phyloP scores from a whole-genome alignment of 1,140 invertebrate genomes.

The Brachionus manjavacas region DNA sequence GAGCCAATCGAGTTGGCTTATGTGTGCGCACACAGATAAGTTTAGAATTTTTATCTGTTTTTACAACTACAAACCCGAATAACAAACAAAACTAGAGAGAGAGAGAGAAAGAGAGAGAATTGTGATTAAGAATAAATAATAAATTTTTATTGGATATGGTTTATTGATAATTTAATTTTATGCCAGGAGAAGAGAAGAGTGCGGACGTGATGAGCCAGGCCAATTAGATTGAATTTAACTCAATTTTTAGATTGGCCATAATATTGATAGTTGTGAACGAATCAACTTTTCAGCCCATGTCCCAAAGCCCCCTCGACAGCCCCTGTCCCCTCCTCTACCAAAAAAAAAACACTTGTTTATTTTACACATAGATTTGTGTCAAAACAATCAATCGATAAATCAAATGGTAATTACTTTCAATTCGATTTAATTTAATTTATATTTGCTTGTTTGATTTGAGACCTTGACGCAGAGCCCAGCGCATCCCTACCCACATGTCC shows the following conservation, averaged over 20 bases:
- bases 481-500: too few relatives aligned
- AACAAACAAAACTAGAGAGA: not conserved
- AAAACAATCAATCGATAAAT: constrained; percentile 24
- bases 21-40: not conserved
- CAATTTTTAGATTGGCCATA: not conserved
- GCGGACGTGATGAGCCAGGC: not conserved
- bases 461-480: too few relatives aligned
- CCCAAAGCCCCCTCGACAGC: too few relatives aligned
- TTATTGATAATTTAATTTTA: constrained; percentile 36
- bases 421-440: not conserved
- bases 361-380: not conserved
- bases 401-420: not conserved
- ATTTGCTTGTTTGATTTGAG: not conserved
- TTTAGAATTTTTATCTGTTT: constrained; percentile 19
- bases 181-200: not conserved
- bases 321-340: too few relatives aligned
- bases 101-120: not conserved
- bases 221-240: not conserved
- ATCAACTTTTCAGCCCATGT: not conserved
- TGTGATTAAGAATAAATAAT: constrained; percentile 28
- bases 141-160: constrained; percentile 23
- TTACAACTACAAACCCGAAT: not conserved
- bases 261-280: not conserved
- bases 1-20: not conserved
- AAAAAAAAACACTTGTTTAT: constrained; percentile 25